A percentile compares a stretch with the other conserved stretches of the same genome.
These are phyloP conservation scores for Pleuronectes platessa DNA, from an alignment of 2,113 vertebrate genomes.

Conservation along the genomic window DNA sequence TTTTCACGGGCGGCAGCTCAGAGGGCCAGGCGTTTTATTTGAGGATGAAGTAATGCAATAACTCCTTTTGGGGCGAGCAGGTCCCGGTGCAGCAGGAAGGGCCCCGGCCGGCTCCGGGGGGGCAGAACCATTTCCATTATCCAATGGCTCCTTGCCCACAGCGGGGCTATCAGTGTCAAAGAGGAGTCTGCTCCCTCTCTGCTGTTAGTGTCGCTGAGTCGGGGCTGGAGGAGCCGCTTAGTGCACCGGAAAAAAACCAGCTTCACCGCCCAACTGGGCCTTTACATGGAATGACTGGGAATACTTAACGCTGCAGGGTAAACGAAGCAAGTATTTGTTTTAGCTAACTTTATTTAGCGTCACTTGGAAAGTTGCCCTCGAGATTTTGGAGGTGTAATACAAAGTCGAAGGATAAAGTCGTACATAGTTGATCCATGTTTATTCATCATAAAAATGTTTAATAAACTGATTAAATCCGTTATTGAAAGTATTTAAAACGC, in stretches of 20 bases:
- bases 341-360: no score
- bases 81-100: slow-evolving; percentile 13
- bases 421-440: no score
- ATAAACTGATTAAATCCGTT: no score
- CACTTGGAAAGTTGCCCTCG: no score
- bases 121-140: slow-evolving; percentile 65
- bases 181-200: slow-evolving; percentile 36
- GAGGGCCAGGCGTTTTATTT: slow-evolving; percentile 12
- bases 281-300: not conserved
- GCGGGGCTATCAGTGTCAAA: slow-evolving; percentile 32
- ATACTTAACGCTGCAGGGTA: not conserved
- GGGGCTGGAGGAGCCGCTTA: not conserved
- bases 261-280: not conserved
- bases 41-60: slow-evolving; percentile 55
- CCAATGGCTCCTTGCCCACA: slow-evolving; percentile 58
- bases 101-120: slow-evolving; percentile 23
- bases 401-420: no score
- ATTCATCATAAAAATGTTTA: no score
- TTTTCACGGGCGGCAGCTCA: slow-evolving; percentile 26
- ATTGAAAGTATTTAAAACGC: no score
- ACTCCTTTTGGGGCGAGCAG: slow-evolving; percentile 35
- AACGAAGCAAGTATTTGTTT: no score
- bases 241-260: not conserved
- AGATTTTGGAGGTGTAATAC: no score
- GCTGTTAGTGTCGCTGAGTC: slow-evolving; percentile 6